Evolutionary conservation across 2,888 invertebrate species (phyloP).

Genomic region (Thecocarcelia acutangulata): DNA sequence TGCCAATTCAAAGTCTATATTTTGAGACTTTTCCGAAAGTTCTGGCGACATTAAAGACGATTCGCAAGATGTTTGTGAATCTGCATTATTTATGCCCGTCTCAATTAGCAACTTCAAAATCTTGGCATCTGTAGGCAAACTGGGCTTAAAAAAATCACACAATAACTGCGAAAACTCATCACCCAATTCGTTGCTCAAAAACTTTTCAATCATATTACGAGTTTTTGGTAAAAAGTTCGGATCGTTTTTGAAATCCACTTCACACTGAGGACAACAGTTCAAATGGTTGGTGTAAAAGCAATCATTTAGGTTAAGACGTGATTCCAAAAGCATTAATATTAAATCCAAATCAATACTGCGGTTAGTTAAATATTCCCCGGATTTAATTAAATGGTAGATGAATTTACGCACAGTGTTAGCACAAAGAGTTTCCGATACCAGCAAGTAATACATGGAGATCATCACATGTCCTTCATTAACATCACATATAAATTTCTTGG

Average conservation of each 20-base stretch:
- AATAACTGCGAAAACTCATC: conserved; percentile 81
- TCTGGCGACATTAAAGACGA: conserved; percentile 81
- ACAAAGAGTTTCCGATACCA: conserved; percentile 86
- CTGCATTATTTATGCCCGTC: conserved; percentile 85
- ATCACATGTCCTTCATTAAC: conserved; percentile 94
- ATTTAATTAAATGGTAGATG: conserved; percentile 86
- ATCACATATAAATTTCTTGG: conserved; percentile 94
- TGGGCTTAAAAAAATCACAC: conserved; percentile 83
- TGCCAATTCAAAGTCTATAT: conserved; percentile 81
- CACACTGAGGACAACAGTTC: conserved; percentile 81
- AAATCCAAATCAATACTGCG: conserved; percentile 80
- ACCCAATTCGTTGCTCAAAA: conserved; percentile 80
- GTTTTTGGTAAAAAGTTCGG: conserved; percentile 80
- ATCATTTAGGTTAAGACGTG: conserved; percentile 80
- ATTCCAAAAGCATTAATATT: conserved; percentile 80
- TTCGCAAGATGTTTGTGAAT: conserved; percentile 80
- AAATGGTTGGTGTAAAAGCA: conserved; percentile 82
- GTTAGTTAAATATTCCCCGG: conserved; percentile 84
- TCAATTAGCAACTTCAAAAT: conserved; percentile 88
- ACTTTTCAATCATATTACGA: conserved; percentile 79
- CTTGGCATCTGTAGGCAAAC: conserved; percentile 86
- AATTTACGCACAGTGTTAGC: conserved; percentile 89
- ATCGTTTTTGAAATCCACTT: conserved; percentile 80
- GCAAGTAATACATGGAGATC: conserved; percentile 91
- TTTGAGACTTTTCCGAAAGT: conserved; percentile 80